A percentile compares a stretch with the other conserved stretches of the same genome.
Conservation (phyloP, 2,797 vertebrate genomes). For the Bryconaethiops microstoma region DNA sequence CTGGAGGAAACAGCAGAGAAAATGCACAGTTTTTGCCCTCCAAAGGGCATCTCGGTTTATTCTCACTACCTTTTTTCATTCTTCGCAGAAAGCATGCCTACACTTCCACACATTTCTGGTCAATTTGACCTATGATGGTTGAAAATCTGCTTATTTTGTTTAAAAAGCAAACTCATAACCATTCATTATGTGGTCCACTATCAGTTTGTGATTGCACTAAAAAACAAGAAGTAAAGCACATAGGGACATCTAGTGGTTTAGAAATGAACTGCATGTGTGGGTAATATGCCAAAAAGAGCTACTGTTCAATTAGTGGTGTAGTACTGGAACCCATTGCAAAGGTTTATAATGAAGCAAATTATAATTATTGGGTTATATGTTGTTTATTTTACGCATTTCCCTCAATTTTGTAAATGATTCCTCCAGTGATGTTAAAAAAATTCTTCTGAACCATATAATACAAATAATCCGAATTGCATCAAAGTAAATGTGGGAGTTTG, state of each 20-base stretch:
- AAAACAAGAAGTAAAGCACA: not conserved
- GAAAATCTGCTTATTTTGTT: too few species aligned
- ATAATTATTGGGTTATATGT: not conserved
- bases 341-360: not conserved
- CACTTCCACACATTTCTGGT: not conserved
- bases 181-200: too few species aligned
- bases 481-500: too few species aligned
- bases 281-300: not conserved
- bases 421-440: not conserved
- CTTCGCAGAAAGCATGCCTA: not conserved
- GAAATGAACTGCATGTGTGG: not conserved
- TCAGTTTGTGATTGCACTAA: too few species aligned
- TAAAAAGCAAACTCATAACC: too few species aligned
- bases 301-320: not conserved
- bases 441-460: too few species aligned
- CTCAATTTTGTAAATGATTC: not conserved
- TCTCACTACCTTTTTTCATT: not conserved
- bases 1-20: not conserved
- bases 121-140: too few species aligned
- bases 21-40: not conserved
- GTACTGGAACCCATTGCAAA: not conserved
- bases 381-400: not conserved
- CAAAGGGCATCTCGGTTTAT: not conserved
- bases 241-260: slow-evolving; percentile 14
- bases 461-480: too few species aligned